phyloP scores from a whole-genome alignment of 2,888 invertebrate genomes.

The Idaea straminata region DNA sequence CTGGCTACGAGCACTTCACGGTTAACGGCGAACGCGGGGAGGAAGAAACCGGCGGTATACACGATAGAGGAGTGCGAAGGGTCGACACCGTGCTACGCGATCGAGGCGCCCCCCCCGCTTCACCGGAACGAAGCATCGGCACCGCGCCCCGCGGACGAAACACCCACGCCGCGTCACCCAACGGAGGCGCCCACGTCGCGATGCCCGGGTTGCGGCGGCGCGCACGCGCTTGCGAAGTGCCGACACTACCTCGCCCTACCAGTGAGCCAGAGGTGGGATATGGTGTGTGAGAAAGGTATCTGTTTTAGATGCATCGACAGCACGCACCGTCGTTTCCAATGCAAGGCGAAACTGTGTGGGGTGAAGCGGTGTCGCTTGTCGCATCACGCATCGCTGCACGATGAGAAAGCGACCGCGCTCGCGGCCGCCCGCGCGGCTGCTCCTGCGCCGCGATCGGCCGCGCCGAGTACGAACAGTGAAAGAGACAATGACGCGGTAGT shows the following conservation, averaged over 20 bases:
- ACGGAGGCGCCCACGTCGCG: too few relatives aligned
- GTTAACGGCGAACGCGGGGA: too few relatives aligned
- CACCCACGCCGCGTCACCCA: too few relatives aligned
- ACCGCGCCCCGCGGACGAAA: too few relatives aligned
- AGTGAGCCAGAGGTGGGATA: background rate
- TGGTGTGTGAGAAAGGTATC: background rate
- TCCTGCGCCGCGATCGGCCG: background rate
- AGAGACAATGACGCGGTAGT: too few relatives aligned
- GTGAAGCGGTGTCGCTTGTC: background rate
- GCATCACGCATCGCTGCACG: background rate
- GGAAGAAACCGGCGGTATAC: too few relatives aligned
- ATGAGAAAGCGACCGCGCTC: background rate
- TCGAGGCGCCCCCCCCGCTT: too few relatives aligned
- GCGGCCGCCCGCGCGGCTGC: background rate
- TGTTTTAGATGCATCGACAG: background rate
- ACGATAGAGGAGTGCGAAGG: too few relatives aligned
- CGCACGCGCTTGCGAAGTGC: background rate
- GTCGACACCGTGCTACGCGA: too few relatives aligned
- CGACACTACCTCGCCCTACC: background rate
- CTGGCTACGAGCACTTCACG: too few relatives aligned
- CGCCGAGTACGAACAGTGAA: background rate
- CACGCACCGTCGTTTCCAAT: background rate
- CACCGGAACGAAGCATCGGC: too few relatives aligned
- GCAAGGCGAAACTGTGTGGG: background rate
- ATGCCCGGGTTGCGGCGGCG: too few relatives aligned